Base-by-base conservation (phyloP, 2,797 vertebrate species). In the Taenioides sp. region DNA sequence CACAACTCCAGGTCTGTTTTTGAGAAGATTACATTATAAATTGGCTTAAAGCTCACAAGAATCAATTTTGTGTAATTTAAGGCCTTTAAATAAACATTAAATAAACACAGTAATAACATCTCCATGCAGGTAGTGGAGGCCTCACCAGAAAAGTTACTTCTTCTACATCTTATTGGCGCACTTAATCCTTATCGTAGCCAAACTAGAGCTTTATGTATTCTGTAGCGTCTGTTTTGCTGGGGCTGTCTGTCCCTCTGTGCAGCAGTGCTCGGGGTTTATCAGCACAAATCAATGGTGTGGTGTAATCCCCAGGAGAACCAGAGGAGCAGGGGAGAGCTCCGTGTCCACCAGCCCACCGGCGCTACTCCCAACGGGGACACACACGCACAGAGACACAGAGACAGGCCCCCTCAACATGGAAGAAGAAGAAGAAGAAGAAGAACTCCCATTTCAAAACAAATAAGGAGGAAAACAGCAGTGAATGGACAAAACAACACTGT, bases 231-330 rank as follows among this genome's bases (percentile, higher is more conserved):
- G 50, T 52, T 52, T 52, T 9, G 20, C 18, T 3, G 2, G 20
- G 7, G 50, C 20, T 52, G 50, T 52, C 20, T n/a, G 20, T 52
- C 57, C 25, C 5, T 28, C 57, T 63, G 10, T 40, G 61, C 22
- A 14, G 61, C 81, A 69, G 86, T 79, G 79, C 80, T 88, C 80
- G 81, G 83, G 89, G 85, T 92, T 90, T 88, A 87, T 92, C 87
- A 87, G 82, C 82, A 72, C 72, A 72, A 77, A 92, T 94, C 91
- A 88, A 92, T 93, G 90, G 84, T 83, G 82, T 83, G 82, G 84
- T 86, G 80, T 78, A 69, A 76, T 81, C 81, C 91, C 78, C 78
- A 67, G 63, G 87, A 89, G 87, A 85, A 69, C 27, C 5, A 74
- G 86, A 82, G 83, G 83, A 76, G 70, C 28, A 75, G 88, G 88